Conservation (phyloP, 2,113 vertebrate genomes). For the Salvelinus sp. region DNA sequence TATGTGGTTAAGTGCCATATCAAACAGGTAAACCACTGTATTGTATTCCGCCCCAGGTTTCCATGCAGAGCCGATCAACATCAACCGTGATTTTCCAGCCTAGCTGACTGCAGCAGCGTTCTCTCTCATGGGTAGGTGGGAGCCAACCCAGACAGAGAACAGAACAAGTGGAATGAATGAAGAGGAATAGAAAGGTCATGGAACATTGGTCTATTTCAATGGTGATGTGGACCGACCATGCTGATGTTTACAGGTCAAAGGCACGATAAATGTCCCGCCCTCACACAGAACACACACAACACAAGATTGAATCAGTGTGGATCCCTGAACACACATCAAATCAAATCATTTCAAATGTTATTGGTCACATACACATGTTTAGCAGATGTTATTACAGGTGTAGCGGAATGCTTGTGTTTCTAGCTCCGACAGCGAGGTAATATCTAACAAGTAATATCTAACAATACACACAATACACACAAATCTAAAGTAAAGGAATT, state of each 20-base stretch:
- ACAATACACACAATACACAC: too few species aligned
- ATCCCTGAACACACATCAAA: too few species aligned
- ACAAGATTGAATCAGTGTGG: conserved; percentile 24
- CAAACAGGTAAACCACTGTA: neutral
- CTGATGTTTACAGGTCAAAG: conserved; percentile 54
- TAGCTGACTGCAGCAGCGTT: neutral
- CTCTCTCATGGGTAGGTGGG: neutral
- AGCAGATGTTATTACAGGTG: too few species aligned
- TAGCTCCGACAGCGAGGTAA: too few species aligned
- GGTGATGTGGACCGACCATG: conserved; percentile 11
- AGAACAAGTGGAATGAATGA: conserved; percentile 26
- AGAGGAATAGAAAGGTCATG: conserved; percentile 50
- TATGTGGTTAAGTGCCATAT: too few species aligned
- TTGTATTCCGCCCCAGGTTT: conserved; percentile 29
- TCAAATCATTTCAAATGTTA: too few species aligned
- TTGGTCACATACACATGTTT: too few species aligned
- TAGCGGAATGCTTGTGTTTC: too few species aligned
- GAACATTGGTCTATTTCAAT: conserved; percentile 30
- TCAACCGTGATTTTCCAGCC: neutral
- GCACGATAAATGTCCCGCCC: conserved; percentile 30
- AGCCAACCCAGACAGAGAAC: neutral
- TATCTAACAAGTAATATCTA: too few species aligned
- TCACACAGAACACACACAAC: conserved; percentile 12
- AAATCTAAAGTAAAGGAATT: too few species aligned
- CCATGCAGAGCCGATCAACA: neutral